Percentiles rank a stretch among this genome's conserved stretches.
These are phyloP conservation scores for Lepidochitona cinerea DNA, from an alignment of 2,888 invertebrate species.

Conservation along the genomic window DNA sequence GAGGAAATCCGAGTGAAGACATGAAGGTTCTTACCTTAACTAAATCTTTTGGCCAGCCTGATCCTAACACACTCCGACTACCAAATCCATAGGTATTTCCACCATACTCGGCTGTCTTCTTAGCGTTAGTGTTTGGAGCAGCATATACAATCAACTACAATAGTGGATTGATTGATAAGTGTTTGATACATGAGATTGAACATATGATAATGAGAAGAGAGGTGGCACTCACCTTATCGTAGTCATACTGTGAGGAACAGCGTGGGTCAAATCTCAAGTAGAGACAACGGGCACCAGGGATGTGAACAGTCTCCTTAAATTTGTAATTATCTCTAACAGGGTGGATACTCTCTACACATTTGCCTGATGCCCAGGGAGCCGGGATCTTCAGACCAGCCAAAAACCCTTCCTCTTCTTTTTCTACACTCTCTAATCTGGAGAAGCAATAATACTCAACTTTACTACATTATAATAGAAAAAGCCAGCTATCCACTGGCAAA, in stretches of 20 bases:
- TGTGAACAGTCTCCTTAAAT: constrained; percentile 69
- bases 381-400: constrained; percentile 67
- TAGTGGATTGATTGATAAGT: too few species aligned
- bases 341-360: constrained; percentile 68
- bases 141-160: constrained; percentile 66
- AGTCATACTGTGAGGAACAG: constrained; percentile 71
- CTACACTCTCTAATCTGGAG: constrained; percentile 32
- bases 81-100: constrained; percentile 71
- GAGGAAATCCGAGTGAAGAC: neutral
- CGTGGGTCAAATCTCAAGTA: constrained; percentile 68
- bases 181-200: neutral
- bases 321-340: constrained; percentile 71
- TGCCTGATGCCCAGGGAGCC: constrained; percentile 70
- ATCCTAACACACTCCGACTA: constrained; percentile 69
- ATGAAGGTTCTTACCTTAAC: constrained; percentile 52
- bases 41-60: constrained; percentile 71
- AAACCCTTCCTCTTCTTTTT: constrained; percentile 66
- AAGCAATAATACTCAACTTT: neutral
- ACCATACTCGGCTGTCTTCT: constrained; percentile 70
- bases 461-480: too few species aligned
- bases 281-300: constrained; percentile 69
- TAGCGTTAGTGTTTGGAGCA: constrained; percentile 64
- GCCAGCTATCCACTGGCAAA: too few species aligned
- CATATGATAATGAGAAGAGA: too few species aligned
- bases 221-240: constrained; percentile 71